phyloP scores from a whole-genome alignment of 2,888 invertebrate species.

The Lapara coniferarum region DNA sequence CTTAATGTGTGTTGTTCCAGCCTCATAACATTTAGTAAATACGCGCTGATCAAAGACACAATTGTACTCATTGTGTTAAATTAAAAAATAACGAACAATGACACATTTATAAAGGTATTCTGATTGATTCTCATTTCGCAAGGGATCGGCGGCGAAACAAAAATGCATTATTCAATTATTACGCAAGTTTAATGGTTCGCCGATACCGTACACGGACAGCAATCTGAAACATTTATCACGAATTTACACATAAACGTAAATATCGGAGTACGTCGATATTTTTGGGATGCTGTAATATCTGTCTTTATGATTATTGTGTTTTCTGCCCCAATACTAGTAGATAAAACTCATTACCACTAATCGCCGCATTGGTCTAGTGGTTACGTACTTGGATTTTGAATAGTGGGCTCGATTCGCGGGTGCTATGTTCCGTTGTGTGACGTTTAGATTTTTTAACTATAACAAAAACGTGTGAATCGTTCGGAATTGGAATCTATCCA shows the following conservation, averaged over 20 bases:
- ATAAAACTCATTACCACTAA: background rate
- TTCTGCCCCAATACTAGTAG: background rate
- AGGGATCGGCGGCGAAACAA: slow-evolving; percentile 15
- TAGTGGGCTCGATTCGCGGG: too few species aligned
- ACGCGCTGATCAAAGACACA: background rate
- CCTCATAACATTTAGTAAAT: background rate
- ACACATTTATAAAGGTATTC: slow-evolving; percentile 15
- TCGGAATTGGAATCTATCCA: too few species aligned
- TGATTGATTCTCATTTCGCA: slow-evolving; percentile 17
- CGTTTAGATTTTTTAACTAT: too few species aligned
- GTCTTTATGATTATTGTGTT: too few species aligned
- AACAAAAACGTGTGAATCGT: too few species aligned
- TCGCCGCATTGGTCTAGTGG: background rate
- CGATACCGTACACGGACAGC: slow-evolving; percentile 21
- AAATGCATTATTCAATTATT: slow-evolving; percentile 21
- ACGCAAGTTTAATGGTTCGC: slow-evolving; percentile 14
- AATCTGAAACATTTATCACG: slow-evolving; percentile 26
- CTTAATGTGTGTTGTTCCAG: too few species aligned
- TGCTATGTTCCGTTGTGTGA: too few species aligned
- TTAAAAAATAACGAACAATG: background rate
- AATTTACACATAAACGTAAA: slow-evolving; percentile 3
- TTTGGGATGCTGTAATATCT: background rate
- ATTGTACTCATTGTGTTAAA: background rate
- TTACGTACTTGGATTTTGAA: too few species aligned
- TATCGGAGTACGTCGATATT: background rate